A percentile compares a stretch with the other conserved stretches of the same genome.
Evolutionary conservation across 2,113 vertebrate species (phyloP).

Genomic region (Cathartes aura): DNA sequence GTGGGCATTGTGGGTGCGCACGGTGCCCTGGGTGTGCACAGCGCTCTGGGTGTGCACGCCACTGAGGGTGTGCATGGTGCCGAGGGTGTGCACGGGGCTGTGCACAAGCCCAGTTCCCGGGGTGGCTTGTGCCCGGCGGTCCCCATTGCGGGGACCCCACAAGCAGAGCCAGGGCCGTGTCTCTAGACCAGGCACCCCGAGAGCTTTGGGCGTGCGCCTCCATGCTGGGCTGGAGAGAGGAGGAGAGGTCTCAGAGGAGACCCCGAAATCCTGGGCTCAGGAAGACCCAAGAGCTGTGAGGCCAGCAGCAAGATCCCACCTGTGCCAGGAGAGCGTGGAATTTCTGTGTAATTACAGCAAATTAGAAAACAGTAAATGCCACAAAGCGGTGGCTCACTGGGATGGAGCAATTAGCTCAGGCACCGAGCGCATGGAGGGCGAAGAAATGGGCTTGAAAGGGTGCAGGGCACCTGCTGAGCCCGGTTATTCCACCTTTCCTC

Average conservation of each 20-base stretch:
- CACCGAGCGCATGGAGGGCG: rapidly evolving
- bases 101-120: rapidly evolving
- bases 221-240: not conserved
- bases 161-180: not conserved
- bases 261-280: rapidly evolving
- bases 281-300: rapidly evolving
- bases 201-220: rapidly evolving
- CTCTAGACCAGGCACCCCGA: rapidly evolving
- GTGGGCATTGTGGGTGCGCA: too few relatives aligned
- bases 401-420: not conserved
- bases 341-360: not conserved
- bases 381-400: rapidly evolving
- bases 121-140: rapidly evolving
- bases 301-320: not conserved
- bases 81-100: rapidly evolving
- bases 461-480: not conserved
- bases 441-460: not conserved
- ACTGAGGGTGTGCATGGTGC: rapidly evolving
- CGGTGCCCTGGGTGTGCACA: not conserved
- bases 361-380: not conserved
- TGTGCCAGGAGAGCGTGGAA: rapidly evolving
- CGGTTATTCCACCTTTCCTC: not conserved
- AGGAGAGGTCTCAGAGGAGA: not conserved
- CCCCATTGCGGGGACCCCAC: rapidly evolving
- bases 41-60: not conserved